Conservation (phyloP, 1,140 invertebrate species). For the Pseudomyrmex cubaensis region DNA sequence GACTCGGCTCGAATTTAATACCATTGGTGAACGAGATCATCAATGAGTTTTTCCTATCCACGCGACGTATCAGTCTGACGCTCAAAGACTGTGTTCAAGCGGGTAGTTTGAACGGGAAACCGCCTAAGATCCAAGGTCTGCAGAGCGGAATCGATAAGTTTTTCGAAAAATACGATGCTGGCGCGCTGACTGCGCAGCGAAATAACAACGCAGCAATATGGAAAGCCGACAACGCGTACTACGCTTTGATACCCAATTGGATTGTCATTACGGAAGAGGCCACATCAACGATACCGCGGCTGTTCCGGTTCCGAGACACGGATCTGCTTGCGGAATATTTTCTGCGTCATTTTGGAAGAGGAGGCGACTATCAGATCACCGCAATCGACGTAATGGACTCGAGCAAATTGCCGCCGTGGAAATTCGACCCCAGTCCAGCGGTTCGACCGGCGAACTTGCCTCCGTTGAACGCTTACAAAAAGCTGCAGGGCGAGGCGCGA, state of each 20-base stretch:
- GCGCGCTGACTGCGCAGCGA: conserved; percentile 68
- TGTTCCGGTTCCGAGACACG: conserved; percentile 70
- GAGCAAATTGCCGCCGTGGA: conserved; percentile 74
- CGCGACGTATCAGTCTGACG: conserved; percentile 75
- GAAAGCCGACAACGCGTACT: conserved; percentile 72
- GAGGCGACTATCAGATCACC: conserved; percentile 79
- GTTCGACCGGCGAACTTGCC: conserved; percentile 78
- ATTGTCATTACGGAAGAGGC: not conserved
- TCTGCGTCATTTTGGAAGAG: conserved; percentile 24
- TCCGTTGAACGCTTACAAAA: conserved; percentile 78
- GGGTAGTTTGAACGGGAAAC: conserved; percentile 70
- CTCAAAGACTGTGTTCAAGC: conserved; percentile 80
- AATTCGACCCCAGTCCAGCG: conserved; percentile 76
- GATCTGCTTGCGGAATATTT: conserved; percentile 68
- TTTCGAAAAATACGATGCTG: conserved; percentile 74
- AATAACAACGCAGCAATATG: conserved; percentile 74
- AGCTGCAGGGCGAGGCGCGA: conserved; percentile 72
- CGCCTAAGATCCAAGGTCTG: conserved; percentile 73
- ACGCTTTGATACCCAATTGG: conserved; percentile 73
- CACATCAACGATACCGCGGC: conserved; percentile 9
- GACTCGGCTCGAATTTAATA: conserved; percentile 51
- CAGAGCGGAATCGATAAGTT: conserved; percentile 72
- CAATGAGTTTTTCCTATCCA: conserved; percentile 79
- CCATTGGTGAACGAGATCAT: conserved; percentile 76
- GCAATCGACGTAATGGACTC: conserved; percentile 75